Percentiles rank a stretch among this genome's conserved stretches.
Conservation (phyloP, 2,797 vertebrate species). For the Paedocypris micromegethes region DNA sequence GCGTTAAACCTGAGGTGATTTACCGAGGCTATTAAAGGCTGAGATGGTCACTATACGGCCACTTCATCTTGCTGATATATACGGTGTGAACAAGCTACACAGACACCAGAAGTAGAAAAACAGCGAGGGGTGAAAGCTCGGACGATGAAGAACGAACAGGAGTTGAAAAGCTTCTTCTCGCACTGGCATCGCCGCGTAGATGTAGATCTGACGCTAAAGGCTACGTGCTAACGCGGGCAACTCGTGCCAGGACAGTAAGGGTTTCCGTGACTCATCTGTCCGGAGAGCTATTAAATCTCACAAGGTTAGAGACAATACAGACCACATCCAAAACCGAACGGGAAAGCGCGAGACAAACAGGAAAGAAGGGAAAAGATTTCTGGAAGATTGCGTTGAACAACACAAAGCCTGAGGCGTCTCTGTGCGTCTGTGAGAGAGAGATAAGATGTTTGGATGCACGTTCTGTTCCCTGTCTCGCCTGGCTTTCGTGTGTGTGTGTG, state of each 20-base stretch:
- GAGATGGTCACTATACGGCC: conserved; percentile 64
- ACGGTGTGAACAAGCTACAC: conserved; percentile 46
- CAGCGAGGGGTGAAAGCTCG: conserved; percentile 19
- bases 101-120: conserved; percentile 49
- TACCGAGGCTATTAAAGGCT: conserved; percentile 68
- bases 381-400: conserved; percentile 21
- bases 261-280: conserved; percentile 47
- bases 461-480: conserved; percentile 24
- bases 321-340: conserved; percentile 19
- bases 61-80: conserved; percentile 70
- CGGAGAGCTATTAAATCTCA: conserved; percentile 1
- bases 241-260: too few relatives aligned
- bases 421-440: conserved; percentile 31
- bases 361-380: conserved; percentile 12
- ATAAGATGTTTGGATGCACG: conserved; percentile 27
- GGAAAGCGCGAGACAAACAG: neutral
- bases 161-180: neutral
- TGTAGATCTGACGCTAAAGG: too few relatives aligned
- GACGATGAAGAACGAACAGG: conserved; percentile 2
- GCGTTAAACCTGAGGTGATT: conserved; percentile 57
- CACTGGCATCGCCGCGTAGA: too few relatives aligned
- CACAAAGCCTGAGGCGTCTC: conserved; percentile 27
- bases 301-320: conserved; percentile 11
- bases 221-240: too few relatives aligned
- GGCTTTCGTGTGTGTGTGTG: conserved; percentile 14